Evolutionary conservation across 64 coral and sea anemone species (phyloP), one percentile per base, ranked within the genome.

Genomic region (Montipora capricornis): DNA sequence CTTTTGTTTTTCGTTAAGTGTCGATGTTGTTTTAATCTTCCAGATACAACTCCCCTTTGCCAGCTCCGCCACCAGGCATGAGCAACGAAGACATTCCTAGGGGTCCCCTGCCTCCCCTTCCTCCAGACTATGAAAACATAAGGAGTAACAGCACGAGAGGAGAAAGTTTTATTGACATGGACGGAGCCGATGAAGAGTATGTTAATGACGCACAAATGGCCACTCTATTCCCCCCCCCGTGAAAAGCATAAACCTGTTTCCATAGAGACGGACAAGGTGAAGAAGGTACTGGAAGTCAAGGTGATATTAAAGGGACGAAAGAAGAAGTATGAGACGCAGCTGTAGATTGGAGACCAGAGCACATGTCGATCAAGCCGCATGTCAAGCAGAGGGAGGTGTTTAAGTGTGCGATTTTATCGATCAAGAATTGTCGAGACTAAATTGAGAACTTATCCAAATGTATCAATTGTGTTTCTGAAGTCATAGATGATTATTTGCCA

Each of bases 21-120:
- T 64, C 16, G 37, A 47, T 8, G n/a, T 83, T 66, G 12, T 70
- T 14, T 69, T 45, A 5, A 48, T 70, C 2, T 85, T 78, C 4
- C 37, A 85, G 82, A 58, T 85, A 85, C 59, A 62, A 85, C 67
- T 85, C 82, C 4, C 82, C 82, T 8, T 70, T 85, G 45, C 82
- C 82, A 5, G 20, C 60, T 70, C n/a, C 69, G 64, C 82, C 82
- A 85, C 82, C 82, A 71, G 13, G 62, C 61, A 69, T 70, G 29
- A 85, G 82, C 19, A 62, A 70, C 82, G 82, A 85, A 5, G 82
- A 70, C 2, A 85, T 85, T 11, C 60, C 62, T 3, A 48, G 48
- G 5, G 62, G 46, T 3, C 82, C 82, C 15, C 64, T 85, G 4
- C 82, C 82, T 69, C 45, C 82, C 64, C 15, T 85, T 62, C 82